Percentiles rank a stretch among this genome's conserved stretches.
Conservation (phyloP, 2,113 vertebrate species). For the Siniperca knerii region DNA sequence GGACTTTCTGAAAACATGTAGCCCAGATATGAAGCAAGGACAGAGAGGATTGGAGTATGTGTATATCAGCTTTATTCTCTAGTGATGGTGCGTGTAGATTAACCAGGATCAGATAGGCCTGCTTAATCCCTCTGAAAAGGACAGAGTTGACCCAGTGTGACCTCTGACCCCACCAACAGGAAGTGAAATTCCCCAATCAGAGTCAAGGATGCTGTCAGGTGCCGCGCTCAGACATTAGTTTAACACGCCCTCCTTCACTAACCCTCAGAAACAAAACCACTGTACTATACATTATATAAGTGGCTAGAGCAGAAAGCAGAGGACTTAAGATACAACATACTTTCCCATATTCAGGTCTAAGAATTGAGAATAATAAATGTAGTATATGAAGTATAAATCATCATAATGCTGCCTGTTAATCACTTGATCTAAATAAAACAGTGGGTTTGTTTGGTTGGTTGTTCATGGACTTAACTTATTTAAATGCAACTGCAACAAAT, state of each 20-base stretch:
- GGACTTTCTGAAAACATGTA: slow-evolving; percentile 25
- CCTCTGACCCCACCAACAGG: slow-evolving; percentile 67
- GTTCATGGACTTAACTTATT: background rate
- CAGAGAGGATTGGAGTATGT: slow-evolving; percentile 31
- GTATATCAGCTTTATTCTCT: slow-evolving; percentile 40
- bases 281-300: background rate
- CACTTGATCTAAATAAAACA: background rate
- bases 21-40: slow-evolving; percentile 42
- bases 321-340: background rate
- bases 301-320: background rate
- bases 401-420: background rate
- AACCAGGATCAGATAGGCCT: slow-evolving; percentile 67
- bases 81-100: slow-evolving; percentile 67
- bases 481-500: background rate
- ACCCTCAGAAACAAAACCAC: background rate
- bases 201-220: slow-evolving; percentile 15
- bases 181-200: slow-evolving; percentile 54
- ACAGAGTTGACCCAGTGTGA: slow-evolving; percentile 55
- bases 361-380: background rate
- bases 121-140: slow-evolving; percentile 69
- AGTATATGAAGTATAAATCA: background rate
- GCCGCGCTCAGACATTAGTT: no score
- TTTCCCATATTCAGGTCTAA: background rate
- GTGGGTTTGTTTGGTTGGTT: background rate
- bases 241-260: background rate